These are phyloP conservation scores for Drosophila phalerata DNA, from an alignment of 2,888 invertebrate species.

Conservation along the genomic window DNA sequence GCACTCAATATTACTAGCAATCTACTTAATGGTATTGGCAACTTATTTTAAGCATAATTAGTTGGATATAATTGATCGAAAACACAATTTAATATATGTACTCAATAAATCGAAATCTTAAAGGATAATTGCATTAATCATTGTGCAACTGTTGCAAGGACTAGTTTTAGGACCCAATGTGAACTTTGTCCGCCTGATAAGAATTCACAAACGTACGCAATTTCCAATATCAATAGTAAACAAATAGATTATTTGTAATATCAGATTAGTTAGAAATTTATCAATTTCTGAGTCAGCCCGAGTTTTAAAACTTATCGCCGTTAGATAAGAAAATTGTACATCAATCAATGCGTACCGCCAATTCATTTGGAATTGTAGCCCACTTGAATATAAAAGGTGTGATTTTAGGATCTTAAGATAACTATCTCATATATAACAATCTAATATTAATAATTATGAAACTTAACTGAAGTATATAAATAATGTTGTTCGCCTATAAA, in stretches of 20 bases:
- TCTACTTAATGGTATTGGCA: slow-evolving; percentile 19
- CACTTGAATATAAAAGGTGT: slow-evolving; percentile 19
- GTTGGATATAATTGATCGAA: not conserved
- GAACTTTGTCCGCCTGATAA: not conserved
- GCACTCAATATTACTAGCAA: slow-evolving; percentile 18
- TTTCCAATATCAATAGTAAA: not conserved
- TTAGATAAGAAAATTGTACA: slow-evolving; percentile 25
- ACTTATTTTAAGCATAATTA: slow-evolving; percentile 19
- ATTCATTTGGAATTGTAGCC: slow-evolving; percentile 7
- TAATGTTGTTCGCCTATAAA: not conserved
- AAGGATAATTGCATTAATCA: not conserved
- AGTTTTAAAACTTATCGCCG: not conserved
- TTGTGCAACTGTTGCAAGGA: too few relatives aligned
- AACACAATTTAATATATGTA: not conserved
- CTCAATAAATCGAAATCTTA: not conserved
- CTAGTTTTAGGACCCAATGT: too few relatives aligned
- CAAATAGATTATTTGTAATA: not conserved
- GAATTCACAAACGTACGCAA: not conserved
- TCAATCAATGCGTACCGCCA: slow-evolving; percentile 35
- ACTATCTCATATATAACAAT: not conserved
- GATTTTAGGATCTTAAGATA: not conserved
- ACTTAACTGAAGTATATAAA: slow-evolving; percentile 55
- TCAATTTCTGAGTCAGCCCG: not conserved
- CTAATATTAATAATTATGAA: not conserved
- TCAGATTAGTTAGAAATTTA: not conserved